A percentile compares a stretch with the other conserved stretches of the same genome.
Conservation (phyloP, 2,113 vertebrate species). For the Pholis gunnellus region DNA sequence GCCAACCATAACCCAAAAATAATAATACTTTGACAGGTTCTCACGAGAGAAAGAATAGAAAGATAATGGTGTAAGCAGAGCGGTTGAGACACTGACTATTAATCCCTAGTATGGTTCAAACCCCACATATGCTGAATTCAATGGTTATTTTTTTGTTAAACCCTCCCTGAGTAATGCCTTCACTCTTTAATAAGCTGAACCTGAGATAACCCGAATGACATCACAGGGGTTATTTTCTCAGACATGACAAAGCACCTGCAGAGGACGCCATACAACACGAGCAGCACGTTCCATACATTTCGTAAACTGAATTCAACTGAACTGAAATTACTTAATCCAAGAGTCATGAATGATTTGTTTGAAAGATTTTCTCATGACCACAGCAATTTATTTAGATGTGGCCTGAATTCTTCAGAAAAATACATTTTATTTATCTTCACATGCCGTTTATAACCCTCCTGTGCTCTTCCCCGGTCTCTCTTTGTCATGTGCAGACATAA, state of each 20-base stretch:
- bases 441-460: background rate
- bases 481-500: conserved; percentile 13
- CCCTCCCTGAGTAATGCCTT: background rate
- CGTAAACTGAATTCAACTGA: background rate
- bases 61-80: background rate
- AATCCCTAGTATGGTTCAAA: background rate
- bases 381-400: background rate
- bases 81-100: background rate
- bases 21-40: background rate
- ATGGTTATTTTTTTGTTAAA: background rate
- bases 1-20: background rate
- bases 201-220: background rate
- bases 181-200: background rate
- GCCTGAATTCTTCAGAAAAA: background rate
- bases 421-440: background rate
- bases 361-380: background rate
- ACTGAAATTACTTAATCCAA: background rate
- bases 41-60: background rate
- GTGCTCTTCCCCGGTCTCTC: background rate
- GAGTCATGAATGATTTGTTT: background rate
- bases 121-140: background rate
- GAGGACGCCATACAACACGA: background rate
- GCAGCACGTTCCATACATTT: background rate
- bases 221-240: background rate
- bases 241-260: background rate